These are phyloP conservation scores for Percina caprodes DNA, from an alignment of 2,113 vertebrate species.

Conservation along the genomic window DNA sequence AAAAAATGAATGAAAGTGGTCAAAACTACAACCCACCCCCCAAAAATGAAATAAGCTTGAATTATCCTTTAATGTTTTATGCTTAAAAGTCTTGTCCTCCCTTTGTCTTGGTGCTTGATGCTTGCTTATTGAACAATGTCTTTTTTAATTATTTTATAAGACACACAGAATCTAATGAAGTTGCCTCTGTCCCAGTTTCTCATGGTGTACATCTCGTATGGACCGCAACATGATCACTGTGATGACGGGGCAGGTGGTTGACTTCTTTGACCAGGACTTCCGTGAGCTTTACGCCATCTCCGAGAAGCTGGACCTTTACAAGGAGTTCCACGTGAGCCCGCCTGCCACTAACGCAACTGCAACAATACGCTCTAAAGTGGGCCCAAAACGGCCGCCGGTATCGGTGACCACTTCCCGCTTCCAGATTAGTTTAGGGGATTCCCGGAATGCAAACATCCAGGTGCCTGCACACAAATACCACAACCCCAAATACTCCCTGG, in stretches of 20 bases:
- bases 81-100: no score
- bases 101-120: neutral
- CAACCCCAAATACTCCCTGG: conserved; percentile 94
- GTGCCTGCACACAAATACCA: conserved; percentile 93
- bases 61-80: neutral
- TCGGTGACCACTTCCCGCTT: conserved; percentile 79
- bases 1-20: neutral
- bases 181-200: conserved; percentile 84
- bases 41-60: no score
- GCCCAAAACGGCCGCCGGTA: conserved; percentile 68
- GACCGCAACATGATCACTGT: conserved; percentile 93
- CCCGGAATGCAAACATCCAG: conserved; percentile 51
- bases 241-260: conserved; percentile 92
- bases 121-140: neutral
- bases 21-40: neutral
- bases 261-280: conserved; percentile 93
- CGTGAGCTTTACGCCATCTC: conserved; percentile 94
- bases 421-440: conserved; percentile 80
- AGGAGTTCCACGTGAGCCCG: conserved; percentile 82
- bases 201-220: conserved; percentile 91
- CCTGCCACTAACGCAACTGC: conserved; percentile 34
- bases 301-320: conserved; percentile 89
- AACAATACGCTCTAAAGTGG: conserved; percentile 50
- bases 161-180: neutral
- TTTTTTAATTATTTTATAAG: no score